These are phyloP conservation scores for Ormyrus rosae DNA, from an alignment of 2,888 invertebrate species.

Conservation along the genomic window DNA sequence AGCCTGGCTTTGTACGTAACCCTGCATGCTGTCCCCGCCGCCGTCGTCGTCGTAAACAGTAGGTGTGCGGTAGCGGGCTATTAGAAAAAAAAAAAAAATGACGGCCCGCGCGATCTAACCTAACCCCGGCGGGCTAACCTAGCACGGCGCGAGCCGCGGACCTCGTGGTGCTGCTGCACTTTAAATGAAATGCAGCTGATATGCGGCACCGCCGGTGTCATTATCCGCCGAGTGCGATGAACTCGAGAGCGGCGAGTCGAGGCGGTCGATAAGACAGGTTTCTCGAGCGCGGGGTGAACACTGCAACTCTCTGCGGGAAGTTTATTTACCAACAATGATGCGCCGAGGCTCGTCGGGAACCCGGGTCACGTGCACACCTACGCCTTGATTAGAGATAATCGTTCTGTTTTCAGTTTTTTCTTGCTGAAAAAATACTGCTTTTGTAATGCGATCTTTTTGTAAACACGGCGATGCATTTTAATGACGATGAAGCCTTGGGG, in stretches of 20 bases:
- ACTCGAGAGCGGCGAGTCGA: conserved; percentile 1
- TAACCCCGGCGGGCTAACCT: conserved; percentile 19
- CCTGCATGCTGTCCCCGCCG: too few relatives aligned
- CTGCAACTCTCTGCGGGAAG: background rate
- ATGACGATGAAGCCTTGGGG: background rate
- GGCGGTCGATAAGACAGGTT: conserved; percentile 29
- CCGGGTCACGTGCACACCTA: conserved; percentile 8
- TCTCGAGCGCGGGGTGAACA: background rate
- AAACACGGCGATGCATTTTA: background rate
- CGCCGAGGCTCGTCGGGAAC: background rate
- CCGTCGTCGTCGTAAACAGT: background rate
- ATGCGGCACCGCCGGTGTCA: too few relatives aligned
- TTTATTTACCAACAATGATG: conserved; percentile 41
- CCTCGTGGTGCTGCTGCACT: conserved; percentile 22
- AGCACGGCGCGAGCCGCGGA: background rate
- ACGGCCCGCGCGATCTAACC: background rate
- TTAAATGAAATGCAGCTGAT: too few relatives aligned
- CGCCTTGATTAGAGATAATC: too few relatives aligned
- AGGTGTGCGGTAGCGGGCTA: too few relatives aligned
- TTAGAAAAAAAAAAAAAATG: background rate
- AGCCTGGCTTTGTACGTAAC: too few relatives aligned
- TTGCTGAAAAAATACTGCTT: background rate
- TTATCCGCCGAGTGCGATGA: conserved; percentile 28
- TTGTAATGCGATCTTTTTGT: background rate
- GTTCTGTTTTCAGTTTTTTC: too few relatives aligned